Conservation (phyloP, 2,113 vertebrate species). For the Nerophis lumbriciformis region DNA sequence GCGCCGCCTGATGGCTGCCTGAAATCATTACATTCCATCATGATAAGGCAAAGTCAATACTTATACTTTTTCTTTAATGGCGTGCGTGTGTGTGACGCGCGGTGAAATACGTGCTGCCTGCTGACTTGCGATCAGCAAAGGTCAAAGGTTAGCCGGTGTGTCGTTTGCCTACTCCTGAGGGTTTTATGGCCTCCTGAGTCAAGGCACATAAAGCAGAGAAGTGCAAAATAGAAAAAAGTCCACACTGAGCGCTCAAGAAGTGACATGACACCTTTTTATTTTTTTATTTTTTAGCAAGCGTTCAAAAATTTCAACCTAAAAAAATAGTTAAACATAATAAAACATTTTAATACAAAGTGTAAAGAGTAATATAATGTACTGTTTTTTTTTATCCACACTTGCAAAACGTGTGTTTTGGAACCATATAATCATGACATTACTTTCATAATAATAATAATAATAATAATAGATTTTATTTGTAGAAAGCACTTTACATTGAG, state of each 20-base stretch:
- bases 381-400: too few relatives aligned
- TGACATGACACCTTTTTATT: too few relatives aligned
- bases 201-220: background rate
- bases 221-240: background rate
- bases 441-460: too few relatives aligned
- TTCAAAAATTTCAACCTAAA: too few relatives aligned
- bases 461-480: too few relatives aligned
- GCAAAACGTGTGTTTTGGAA: too few relatives aligned
- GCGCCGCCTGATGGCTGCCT: background rate
- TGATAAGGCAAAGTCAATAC: background rate
- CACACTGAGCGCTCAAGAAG: background rate
- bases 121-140: slow-evolving; percentile 28
- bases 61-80: background rate
- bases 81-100: background rate
- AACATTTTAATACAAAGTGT: too few relatives aligned
- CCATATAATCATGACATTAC: too few relatives aligned
- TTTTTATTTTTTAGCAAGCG: too few relatives aligned
- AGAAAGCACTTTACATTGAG: too few relatives aligned
- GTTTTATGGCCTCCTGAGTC: background rate
- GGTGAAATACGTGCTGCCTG: background rate
- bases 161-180: background rate
- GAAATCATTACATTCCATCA: background rate
- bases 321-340: too few relatives aligned
- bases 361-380: too few relatives aligned
- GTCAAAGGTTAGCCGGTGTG: slow-evolving; percentile 8